Base-by-base conservation (phyloP, 1,140 invertebrate genomes). In the Mya arenaria region DNA sequence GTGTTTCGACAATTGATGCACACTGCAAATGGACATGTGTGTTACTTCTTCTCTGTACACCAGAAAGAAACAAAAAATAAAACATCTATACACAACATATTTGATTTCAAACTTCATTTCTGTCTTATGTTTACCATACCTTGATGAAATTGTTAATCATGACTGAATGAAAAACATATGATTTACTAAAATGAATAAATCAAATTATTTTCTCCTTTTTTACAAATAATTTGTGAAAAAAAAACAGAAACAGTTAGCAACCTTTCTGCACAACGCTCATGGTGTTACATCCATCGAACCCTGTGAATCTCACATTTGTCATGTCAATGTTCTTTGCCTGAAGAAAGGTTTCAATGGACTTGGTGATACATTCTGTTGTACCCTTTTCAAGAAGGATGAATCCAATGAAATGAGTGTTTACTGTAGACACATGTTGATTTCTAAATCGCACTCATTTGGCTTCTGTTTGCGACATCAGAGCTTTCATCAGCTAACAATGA, bases 1-100 rank as follows among this genome's bases (percentile, higher is more conserved):
- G 39, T 84, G 48, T 84, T 79, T 56, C 82, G 25, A 34, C 82
- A 84, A 48, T 73, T 84, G 10, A 84, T 28, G 69, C 74, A 84
- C 6, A 52, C 23, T 17, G 0, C 36, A 28, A 82, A 66, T 0
- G 68, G 56, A 19, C 32, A 48, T 0, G 52, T 25, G 37, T 82
- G 68, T 25, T 25, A 15, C 17, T 48, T 48, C 79, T 73, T 39
- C 58, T 17, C 66, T 69, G 66, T 15, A 69, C 6, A 17, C 66
- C 66, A 48, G 44, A 34, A n/a, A 69, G n/a, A n/a, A n/a, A n/a
- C n/a, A n/a, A n/a, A n/a, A n/a, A n/a, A n/a, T n/a, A n/a, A n/a
- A n/a, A n/a, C n/a, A n/a, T n/a, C n/a, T n/a, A n/a, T n/a, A n/a
- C n/a, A n/a, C n/a, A n/a, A n/a, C n/a, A n/a, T n/a, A n/a, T n/a